Percentiles rank a stretch among this genome's conserved stretches.
Evolutionary conservation across 2,113 vertebrate genomes (phyloP).

Genomic region (Zootoca vivipara): DNA sequence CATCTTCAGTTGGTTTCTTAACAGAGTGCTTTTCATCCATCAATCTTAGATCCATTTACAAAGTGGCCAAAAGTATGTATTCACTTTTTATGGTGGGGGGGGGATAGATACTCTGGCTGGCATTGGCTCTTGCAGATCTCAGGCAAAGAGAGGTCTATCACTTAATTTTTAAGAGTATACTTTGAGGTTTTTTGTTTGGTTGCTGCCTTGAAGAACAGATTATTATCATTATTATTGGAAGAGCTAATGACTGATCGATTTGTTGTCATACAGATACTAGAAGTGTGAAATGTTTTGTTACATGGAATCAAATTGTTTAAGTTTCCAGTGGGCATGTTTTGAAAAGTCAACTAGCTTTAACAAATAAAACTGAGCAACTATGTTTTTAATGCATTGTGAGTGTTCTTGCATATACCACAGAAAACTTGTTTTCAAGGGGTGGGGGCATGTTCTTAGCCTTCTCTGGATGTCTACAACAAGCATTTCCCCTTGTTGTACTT

Average conservation of each 20-base stretch:
- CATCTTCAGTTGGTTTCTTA: not conserved
- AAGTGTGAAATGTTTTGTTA: not conserved
- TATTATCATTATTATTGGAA: too few species aligned
- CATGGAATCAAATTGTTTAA: not conserved
- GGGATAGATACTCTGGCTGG: not conserved
- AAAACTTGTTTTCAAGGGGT: not conserved
- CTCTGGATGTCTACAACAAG: not conserved
- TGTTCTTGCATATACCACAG: not conserved
- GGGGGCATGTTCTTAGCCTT: not conserved
- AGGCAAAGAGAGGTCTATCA: not conserved
- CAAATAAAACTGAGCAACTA: not conserved
- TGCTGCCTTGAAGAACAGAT: not conserved
- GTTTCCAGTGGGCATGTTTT: not conserved
- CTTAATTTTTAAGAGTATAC: too few species aligned
- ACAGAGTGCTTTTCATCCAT: not conserved
- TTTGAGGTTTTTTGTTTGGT: not conserved
- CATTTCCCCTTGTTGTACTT: not conserved
- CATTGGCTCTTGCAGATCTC: not conserved
- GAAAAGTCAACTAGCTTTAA: not conserved
- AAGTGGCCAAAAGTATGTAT: conserved; percentile 51
- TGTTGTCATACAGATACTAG: not conserved
- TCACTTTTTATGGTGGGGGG: conserved; percentile 44
- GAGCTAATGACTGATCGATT: not conserved
- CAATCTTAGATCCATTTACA: conserved; percentile 60
- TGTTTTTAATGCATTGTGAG: not conserved